A percentile compares a stretch with the other conserved stretches of the same genome.
Conservation (phyloP, 2,888 invertebrate species). For the Diarsia mendica region DNA sequence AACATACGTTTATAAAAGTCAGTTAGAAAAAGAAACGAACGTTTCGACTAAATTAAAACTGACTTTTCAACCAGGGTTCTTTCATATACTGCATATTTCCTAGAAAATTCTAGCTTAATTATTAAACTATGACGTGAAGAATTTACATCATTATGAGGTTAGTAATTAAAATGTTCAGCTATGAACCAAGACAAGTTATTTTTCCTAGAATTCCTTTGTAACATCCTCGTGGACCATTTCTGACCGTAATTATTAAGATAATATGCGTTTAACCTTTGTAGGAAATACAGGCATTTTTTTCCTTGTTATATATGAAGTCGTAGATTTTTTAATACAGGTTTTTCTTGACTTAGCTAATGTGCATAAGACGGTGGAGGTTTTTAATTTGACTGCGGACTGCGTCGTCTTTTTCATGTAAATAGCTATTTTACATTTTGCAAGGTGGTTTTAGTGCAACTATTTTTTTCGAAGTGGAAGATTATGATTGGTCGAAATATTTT, state of each 20-base stretch:
- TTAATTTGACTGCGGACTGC: constrained; percentile 1
- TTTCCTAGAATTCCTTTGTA: constrained; percentile 20
- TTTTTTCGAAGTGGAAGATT: neutral
- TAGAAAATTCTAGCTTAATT: neutral
- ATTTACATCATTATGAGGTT: constrained; percentile 15
- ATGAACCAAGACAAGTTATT: constrained; percentile 21
- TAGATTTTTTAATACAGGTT: constrained; percentile 2
- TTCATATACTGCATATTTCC: constrained; percentile 1
- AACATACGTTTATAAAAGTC: too few relatives aligned
- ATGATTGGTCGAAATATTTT: too few relatives aligned
- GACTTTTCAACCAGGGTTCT: neutral
- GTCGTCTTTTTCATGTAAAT: too few relatives aligned
- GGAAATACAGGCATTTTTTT: constrained; percentile 4
- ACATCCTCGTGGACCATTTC: neutral
- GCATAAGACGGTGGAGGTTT: neutral
- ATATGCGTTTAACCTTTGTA: constrained; percentile 13
- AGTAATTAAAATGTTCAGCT: constrained; percentile 28
- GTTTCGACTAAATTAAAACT: neutral
- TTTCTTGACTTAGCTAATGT: neutral
- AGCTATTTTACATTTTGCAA: too few relatives aligned
- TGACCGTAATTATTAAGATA: neutral
- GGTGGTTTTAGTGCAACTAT: neutral
- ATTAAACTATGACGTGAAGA: constrained; percentile 8
- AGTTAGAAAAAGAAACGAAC: neutral
- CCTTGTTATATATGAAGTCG: neutral